phyloP scores from a whole-genome alignment of 2,797 vertebrate genomes.

The Propithecus perrieri region DNA sequence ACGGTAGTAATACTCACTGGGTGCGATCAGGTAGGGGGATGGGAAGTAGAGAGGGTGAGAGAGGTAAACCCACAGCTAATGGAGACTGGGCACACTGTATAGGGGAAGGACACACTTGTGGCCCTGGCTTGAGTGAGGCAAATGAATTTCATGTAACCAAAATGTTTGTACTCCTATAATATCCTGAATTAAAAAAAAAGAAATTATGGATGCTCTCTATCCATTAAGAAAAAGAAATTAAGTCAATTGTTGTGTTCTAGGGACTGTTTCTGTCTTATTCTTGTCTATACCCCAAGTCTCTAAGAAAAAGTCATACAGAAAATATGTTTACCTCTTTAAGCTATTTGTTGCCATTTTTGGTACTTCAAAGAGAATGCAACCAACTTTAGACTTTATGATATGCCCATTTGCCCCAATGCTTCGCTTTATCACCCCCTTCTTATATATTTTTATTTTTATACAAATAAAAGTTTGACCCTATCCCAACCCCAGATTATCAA shows the following conservation, averaged over 20 bases:
- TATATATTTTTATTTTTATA: background rate
- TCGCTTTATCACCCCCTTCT: background rate
- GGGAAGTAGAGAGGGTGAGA: too few relatives aligned
- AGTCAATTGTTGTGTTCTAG: background rate
- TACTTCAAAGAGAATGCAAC: background rate
- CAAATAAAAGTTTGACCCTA: background rate
- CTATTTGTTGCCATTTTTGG: background rate
- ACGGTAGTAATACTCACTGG: too few relatives aligned
- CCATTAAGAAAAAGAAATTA: background rate
- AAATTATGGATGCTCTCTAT: background rate
- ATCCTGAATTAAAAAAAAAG: background rate
- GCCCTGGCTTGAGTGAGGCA: too few relatives aligned
- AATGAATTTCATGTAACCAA: too few relatives aligned
- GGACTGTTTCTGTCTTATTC: background rate
- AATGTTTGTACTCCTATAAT: too few relatives aligned
- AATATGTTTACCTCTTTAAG: background rate
- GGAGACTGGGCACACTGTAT: too few relatives aligned
- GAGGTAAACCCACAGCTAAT: too few relatives aligned
- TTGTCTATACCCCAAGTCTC: background rate
- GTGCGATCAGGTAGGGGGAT: too few relatives aligned
- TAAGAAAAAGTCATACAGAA: background rate
- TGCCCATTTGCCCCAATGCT: background rate
- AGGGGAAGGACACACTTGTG: too few relatives aligned
- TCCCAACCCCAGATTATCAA: background rate
- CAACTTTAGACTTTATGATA: background rate